Evolutionary conservation across 2,113 vertebrate genomes (phyloP).

Genomic region (Petaurus breviceps): DNA sequence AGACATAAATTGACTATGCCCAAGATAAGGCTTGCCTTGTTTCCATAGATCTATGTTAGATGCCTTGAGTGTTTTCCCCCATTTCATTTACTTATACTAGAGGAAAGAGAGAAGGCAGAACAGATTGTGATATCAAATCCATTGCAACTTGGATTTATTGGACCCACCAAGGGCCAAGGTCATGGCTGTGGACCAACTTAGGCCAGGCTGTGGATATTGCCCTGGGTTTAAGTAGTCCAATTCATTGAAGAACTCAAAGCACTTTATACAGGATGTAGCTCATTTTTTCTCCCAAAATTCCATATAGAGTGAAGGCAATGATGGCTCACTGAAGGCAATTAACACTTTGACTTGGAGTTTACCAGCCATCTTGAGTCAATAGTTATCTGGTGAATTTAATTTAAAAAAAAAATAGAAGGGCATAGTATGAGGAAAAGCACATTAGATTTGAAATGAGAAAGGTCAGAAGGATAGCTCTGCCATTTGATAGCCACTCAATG

Average conservation of each 20-base stretch:
- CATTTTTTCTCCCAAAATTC: background rate
- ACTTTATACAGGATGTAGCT: background rate
- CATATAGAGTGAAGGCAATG: background rate
- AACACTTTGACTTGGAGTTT: background rate
- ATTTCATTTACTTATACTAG: background rate
- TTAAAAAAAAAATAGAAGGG: background rate
- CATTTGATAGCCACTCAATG: background rate
- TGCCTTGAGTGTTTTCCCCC: background rate
- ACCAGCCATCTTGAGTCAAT: background rate
- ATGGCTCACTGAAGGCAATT: background rate
- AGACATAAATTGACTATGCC: background rate
- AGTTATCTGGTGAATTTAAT: background rate
- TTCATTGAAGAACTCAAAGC: background rate
- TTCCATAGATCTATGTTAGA: background rate
- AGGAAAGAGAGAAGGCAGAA: background rate
- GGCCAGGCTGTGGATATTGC: background rate
- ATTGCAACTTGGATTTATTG: background rate
- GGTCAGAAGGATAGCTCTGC: background rate
- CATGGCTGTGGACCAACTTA: background rate
- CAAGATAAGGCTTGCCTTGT: background rate
- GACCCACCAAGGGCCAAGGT: background rate
- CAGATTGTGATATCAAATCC: background rate
- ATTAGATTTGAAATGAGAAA: background rate
- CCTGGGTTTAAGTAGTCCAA: background rate
- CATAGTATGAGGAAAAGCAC: background rate